Evolutionary conservation across 2,797 vertebrate genomes (phyloP).

Genomic region (Hirundo rustica): DNA sequence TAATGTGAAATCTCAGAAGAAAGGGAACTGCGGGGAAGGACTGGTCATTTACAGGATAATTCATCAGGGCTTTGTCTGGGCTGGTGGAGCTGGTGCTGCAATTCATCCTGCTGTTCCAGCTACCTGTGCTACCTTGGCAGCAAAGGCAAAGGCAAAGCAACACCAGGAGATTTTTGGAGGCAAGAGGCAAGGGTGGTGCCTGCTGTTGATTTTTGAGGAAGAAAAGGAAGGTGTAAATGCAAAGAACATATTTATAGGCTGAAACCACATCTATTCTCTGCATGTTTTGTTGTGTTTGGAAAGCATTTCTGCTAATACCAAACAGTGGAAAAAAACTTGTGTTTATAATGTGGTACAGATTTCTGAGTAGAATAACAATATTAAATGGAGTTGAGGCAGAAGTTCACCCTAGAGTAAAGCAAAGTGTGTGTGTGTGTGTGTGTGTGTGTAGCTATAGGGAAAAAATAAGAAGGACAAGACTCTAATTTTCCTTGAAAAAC

Average conservation of each 20-base stretch:
- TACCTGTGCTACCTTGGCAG: neutral
- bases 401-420: neutral
- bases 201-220: neutral
- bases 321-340: neutral
- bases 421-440: neutral
- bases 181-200: neutral
- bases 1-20: neutral
- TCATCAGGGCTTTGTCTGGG: neutral
- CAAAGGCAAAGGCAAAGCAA: neutral
- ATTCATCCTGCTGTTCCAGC: neutral
- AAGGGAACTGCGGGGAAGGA: neutral
- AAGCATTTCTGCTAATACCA: neutral
- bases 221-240: neutral
- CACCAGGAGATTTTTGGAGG: accelerated
- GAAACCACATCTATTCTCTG: neutral
- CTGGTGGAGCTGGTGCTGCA: neutral
- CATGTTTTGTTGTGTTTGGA: neutral
- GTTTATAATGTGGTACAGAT: neutral
- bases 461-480: neutral
- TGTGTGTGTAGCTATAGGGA: neutral
- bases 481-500: neutral
- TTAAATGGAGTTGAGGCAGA: neutral
- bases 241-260: neutral
- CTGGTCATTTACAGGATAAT: neutral
- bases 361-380: neutral